phyloP scores from a whole-genome alignment of 2,797 vertebrate genomes.

The Rhadinocentrus ornatus region DNA sequence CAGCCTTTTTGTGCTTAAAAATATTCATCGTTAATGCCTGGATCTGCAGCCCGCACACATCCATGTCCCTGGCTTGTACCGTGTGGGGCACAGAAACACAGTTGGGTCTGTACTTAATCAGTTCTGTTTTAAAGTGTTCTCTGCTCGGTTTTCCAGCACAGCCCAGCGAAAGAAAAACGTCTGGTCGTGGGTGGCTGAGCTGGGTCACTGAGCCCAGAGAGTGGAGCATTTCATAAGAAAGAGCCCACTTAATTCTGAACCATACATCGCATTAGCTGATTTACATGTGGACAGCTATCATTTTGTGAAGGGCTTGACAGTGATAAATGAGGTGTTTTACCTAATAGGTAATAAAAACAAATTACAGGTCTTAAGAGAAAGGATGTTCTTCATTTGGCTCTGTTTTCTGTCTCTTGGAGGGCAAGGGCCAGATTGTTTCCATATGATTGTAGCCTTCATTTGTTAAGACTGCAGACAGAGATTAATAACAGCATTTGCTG shows the following conservation, averaged over 20 bases:
- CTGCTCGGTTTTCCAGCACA: conserved; percentile 78
- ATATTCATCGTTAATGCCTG: conserved; percentile 55
- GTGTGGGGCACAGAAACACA: conserved; percentile 74
- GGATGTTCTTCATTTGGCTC: conserved; percentile 86
- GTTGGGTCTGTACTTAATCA: conserved; percentile 85
- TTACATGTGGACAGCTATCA: conserved; percentile 89
- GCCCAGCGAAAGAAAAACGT: conserved; percentile 81
- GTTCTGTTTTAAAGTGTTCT: conserved; percentile 83
- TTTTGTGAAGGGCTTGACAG: conserved; percentile 84
- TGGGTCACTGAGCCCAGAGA: conserved; percentile 86
- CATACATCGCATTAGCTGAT: conserved; percentile 86
- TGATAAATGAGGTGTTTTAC: conserved; percentile 89
- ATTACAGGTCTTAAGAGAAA: conserved; percentile 85
- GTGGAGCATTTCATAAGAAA: conserved; percentile 85
- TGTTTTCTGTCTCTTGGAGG: conserved; percentile 82
- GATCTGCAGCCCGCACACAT: conserved; percentile 38
- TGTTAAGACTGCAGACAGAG: conserved; percentile 77
- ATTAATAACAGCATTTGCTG: conserved; percentile 78
- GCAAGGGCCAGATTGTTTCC: conserved; percentile 82
- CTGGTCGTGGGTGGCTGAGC: conserved; percentile 84
- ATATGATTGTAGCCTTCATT: conserved; percentile 84
- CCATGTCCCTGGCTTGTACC: conserved; percentile 36
- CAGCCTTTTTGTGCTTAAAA: conserved; percentile 9
- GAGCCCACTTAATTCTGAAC: conserved; percentile 86
- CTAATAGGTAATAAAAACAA: conserved; percentile 89